Base-by-base conservation (phyloP, 2,113 vertebrate species). In the Mus spicilegus region DNA sequence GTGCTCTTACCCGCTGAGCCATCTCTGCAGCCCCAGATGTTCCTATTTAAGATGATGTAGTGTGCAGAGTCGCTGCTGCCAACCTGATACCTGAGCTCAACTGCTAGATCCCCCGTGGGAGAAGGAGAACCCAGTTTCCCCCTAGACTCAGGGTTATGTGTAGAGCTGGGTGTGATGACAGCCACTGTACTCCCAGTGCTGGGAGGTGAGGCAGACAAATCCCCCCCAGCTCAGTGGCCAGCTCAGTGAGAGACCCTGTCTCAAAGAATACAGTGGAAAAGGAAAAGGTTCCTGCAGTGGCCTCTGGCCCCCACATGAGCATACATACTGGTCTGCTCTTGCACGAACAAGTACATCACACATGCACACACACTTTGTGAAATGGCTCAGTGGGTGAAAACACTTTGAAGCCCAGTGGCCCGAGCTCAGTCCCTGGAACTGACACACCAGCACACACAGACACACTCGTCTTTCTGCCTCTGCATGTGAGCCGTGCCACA, bases 121-220 rank as follows among this genome's bases (percentile, higher is more conserved):
- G 51, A 24, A 42, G n/a, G 58, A 63, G 80, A 61, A 28, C 54
- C 36, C 80, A 39, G 22, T 39, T 65, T 61, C 30, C 46, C n/a
- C 4, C n/a, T 7, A 28, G 9, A 36, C 81, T 63, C 22, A 3
- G 1, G 1, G 2, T 28, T 8, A 1, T 84, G 22, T 42, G 13
- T 26, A 84, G 14, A 63, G 81, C 24, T 28, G n/a, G 13, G 24
- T 61, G 58, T 65, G 58, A 8, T 30, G n/a, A 22, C 81, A 39
- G 58, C 58, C 22, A 63, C n/a, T 42, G n/a, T 24, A 42, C 22
- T 61, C 26, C 22, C 26, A 28, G 22, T 26, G 80, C 80, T 61
- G 8, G 3, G 20, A 54, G n/a, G 56, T 39, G 56, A 61, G 51
- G 17, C 78, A 82, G 80, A 16, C 22, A 39, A 24, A 28, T 84